Conservation (phyloP, 1,140 invertebrate species). For the Trichonephila inaurata region DNA sequence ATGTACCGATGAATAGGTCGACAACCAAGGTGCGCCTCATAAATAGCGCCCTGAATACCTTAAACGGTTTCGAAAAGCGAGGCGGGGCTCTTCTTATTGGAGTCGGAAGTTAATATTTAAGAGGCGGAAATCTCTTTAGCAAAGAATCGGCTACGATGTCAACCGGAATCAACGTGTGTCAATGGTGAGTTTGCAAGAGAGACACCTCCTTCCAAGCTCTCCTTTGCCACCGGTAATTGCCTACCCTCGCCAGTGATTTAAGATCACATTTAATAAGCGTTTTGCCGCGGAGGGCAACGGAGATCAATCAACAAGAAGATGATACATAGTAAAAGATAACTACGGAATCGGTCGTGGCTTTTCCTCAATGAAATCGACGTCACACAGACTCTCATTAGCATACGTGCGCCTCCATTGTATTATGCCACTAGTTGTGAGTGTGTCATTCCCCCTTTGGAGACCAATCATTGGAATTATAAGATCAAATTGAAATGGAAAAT, state of each 20-base stretch:
- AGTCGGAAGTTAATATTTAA: slow-evolving; percentile 69
- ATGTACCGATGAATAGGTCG: not conserved
- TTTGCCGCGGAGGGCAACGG: not conserved
- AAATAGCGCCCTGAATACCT: slow-evolving; percentile 2
- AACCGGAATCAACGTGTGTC: slow-evolving; percentile 25
- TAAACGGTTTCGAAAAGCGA: slow-evolving; percentile 42
- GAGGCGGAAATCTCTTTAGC: slow-evolving; percentile 56
- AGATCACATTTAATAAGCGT: slow-evolving; percentile 46
- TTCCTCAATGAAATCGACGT: slow-evolving; percentile 70
- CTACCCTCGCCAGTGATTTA: slow-evolving; percentile 48
- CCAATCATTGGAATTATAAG: slow-evolving; percentile 68
- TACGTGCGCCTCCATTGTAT: slow-evolving; percentile 42
- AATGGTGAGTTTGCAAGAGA: slow-evolving; percentile 30
- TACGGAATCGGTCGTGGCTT: slow-evolving; percentile 34
- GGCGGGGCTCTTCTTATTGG: slow-evolving; percentile 5
- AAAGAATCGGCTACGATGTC: slow-evolving; percentile 51
- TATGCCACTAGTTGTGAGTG: not conserved
- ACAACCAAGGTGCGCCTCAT: slow-evolving; percentile 6
- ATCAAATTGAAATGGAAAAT: slow-evolving; percentile 51
- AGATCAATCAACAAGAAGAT: slow-evolving; percentile 59
- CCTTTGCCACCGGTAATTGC: slow-evolving; percentile 55
- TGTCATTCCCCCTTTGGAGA: slow-evolving; percentile 27
- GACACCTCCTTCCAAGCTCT: not conserved
- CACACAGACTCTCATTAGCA: slow-evolving; percentile 55
- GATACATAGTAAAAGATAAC: slow-evolving; percentile 49